phyloP scores from a whole-genome alignment of 2,113 vertebrate genomes.

The Halcyon senegalensis region DNA sequence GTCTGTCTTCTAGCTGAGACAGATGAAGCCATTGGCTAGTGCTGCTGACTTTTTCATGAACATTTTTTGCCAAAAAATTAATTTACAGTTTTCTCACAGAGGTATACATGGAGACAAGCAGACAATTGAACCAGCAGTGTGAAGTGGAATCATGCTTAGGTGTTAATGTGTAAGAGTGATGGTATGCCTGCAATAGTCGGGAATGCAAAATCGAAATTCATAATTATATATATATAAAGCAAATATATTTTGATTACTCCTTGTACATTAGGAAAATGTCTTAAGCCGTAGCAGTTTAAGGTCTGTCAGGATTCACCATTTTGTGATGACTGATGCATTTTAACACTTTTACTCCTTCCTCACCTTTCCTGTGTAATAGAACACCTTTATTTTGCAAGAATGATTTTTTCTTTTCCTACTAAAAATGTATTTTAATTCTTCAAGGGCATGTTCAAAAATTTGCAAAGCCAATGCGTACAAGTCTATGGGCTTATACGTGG shows the following conservation, averaged over 20 bases:
- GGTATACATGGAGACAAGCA: background rate
- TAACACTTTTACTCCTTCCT: background rate
- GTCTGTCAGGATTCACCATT: background rate
- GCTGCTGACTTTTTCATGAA: background rate
- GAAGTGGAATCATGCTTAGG: background rate
- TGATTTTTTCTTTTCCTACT: background rate
- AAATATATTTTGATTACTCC: background rate
- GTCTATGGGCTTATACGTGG: background rate
- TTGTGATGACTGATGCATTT: background rate
- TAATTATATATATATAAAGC: background rate
- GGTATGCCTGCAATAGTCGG: background rate
- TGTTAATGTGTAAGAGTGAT: background rate
- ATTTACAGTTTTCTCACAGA: background rate
- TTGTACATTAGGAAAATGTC: background rate
- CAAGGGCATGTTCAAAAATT: background rate
- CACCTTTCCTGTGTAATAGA: background rate
- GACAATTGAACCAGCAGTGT: background rate
- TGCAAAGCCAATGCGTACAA: background rate
- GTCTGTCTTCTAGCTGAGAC: background rate
- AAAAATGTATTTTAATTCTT: background rate
- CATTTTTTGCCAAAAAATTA: background rate
- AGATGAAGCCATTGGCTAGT: background rate
- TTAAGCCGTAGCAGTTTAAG: background rate
- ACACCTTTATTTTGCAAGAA: background rate
- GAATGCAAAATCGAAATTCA: background rate